Evolutionary conservation across 2,797 vertebrate genomes (phyloP).

Genomic region (Glossophaga mutica): DNA sequence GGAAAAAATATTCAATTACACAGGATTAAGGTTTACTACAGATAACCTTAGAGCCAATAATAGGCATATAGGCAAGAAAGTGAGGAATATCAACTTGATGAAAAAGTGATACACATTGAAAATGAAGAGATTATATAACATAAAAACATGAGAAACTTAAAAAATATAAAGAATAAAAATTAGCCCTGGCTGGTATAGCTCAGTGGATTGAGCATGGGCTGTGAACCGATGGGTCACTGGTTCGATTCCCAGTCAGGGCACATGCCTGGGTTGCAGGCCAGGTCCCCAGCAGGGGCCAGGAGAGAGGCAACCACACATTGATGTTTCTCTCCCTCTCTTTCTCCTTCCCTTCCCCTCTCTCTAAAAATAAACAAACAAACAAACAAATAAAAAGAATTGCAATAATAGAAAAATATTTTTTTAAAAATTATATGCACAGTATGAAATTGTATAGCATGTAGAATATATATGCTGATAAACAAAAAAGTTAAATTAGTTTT

Average conservation of each 20-base stretch:
- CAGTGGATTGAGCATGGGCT: too few species aligned
- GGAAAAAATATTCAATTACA: neutral
- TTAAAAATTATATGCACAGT: neutral
- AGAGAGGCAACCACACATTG: too few species aligned
- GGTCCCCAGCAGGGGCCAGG: too few species aligned
- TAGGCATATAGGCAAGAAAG: neutral
- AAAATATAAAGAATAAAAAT: neutral
- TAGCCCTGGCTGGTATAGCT: too few species aligned
- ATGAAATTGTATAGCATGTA: neutral
- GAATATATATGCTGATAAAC: constrained; percentile 6
- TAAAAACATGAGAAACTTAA: constrained; percentile 1
- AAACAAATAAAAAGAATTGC: constrained; percentile 1
- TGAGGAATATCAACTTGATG: neutral
- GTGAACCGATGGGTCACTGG: too few species aligned
- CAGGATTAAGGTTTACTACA: constrained; percentile 1
- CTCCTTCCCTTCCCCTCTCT: too few species aligned
- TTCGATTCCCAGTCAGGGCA: too few species aligned
- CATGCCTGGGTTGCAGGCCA: too few species aligned
- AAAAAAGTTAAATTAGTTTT: constrained; percentile 7
- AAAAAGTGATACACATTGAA: neutral
- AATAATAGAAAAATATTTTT: too few species aligned
- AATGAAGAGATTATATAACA: neutral
- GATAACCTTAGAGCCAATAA: neutral
- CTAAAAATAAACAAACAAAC: too few species aligned
- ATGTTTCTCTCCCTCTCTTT: too few species aligned